Evolutionary conservation across 2,113 vertebrate species (phyloP).

Genomic region (Globicephala melas): DNA sequence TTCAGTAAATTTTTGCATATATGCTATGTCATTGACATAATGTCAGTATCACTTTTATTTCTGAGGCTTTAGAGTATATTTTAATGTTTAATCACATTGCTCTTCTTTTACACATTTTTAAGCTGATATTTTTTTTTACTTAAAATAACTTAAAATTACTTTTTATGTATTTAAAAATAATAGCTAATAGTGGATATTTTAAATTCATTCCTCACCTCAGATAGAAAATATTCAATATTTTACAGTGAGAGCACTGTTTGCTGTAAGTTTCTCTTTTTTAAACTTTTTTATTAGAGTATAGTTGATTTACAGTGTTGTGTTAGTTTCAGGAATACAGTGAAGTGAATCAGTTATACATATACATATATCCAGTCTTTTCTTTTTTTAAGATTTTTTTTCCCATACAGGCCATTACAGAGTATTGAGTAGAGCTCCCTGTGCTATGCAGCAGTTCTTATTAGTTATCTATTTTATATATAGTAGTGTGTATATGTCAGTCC

Average conservation of each 20-base stretch:
- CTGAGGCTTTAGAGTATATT: not conserved
- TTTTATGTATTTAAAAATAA: not conserved
- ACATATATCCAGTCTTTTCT: too few relatives aligned
- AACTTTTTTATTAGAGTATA: too few relatives aligned
- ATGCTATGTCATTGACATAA: not conserved
- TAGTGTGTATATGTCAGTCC: too few relatives aligned
- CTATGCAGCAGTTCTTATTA: too few relatives aligned
- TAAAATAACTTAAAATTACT: not conserved
- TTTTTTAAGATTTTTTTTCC: too few relatives aligned
- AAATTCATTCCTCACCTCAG: not conserved
- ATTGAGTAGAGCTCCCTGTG: too few relatives aligned
- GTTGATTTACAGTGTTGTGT: too few relatives aligned
- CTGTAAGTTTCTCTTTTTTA: not conserved
- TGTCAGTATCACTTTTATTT: not conserved
- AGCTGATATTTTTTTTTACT: not conserved
- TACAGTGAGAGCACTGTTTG: not conserved
- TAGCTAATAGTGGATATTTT: not conserved
- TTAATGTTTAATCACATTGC: not conserved
- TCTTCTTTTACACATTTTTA: not conserved
- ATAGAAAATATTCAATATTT: not conserved
- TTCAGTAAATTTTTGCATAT: not conserved
- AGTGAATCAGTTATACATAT: too few relatives aligned
- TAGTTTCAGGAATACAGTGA: too few relatives aligned
- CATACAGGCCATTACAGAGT: too few relatives aligned
- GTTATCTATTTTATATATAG: too few relatives aligned